Conservation (phyloP, 2,797 vertebrate genomes). For the Falco rusticolus region DNA sequence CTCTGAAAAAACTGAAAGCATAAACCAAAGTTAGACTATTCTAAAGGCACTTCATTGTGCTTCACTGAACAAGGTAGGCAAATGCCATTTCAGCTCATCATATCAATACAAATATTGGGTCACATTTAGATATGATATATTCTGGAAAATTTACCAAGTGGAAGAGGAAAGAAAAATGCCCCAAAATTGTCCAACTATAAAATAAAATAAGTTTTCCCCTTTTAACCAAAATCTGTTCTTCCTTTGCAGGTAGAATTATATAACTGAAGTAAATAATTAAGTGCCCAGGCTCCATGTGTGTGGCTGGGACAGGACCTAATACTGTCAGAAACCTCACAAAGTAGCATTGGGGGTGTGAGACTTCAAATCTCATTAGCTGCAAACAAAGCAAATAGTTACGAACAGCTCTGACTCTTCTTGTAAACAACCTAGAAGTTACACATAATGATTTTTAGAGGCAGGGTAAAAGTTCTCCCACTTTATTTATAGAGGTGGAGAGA, state of each 20-base stretch:
- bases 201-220: background rate
- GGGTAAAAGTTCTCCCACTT: constrained; percentile 56
- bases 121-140: background rate
- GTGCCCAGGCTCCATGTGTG: background rate
- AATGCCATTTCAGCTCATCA: background rate
- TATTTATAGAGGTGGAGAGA: constrained; percentile 76
- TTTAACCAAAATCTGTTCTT: background rate
- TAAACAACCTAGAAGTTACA: background rate
- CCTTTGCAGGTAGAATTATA: background rate
- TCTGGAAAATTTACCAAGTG: background rate
- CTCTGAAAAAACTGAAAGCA: background rate
- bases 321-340: background rate
- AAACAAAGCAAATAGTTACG: background rate
- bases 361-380: background rate
- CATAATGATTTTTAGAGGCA: constrained; percentile 9
- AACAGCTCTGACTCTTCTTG: background rate
- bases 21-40: background rate
- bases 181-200: background rate
- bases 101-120: background rate
- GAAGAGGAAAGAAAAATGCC: background rate
- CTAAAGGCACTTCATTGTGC: background rate
- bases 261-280: background rate
- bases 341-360: background rate
- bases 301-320: background rate
- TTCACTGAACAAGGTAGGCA: background rate